Percentiles rank a stretch among this genome's conserved stretches.
Conservation (phyloP, 2,113 vertebrate species). For the Girardinichthys multiradiatus region DNA sequence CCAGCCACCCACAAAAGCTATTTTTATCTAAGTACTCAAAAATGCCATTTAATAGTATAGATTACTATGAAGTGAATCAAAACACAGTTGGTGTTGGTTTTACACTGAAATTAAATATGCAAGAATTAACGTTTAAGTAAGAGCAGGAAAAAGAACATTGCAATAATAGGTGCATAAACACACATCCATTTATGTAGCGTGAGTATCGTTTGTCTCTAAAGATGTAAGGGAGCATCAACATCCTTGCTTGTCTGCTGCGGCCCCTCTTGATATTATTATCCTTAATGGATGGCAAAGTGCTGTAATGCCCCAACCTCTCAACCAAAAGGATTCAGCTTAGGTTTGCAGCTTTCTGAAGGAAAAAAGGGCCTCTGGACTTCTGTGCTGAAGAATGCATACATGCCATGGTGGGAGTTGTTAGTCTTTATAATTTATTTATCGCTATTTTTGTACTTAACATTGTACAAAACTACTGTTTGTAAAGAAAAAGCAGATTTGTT, state of each 20-base stretch:
- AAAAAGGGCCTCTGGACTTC: slow-evolving; percentile 51
- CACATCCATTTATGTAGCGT: not conserved
- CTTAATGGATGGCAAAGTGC: slow-evolving; percentile 72
- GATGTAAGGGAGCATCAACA: slow-evolving; percentile 15
- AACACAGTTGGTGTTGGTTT: not conserved
- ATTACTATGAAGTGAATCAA: not conserved
- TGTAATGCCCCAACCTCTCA: slow-evolving; percentile 70
- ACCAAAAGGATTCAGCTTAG: slow-evolving; percentile 66
- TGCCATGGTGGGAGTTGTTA: slow-evolving; percentile 4
- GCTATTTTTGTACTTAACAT: not conserved
- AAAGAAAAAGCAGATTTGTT: not conserved
- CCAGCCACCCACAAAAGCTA: not conserved
- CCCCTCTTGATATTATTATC: slow-evolving; percentile 44
- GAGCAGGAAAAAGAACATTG: not conserved
- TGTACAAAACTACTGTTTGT: not conserved
- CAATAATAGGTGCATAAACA: slow-evolving; percentile 1
- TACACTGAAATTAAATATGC: not conserved
- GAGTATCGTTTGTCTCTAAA: slow-evolving; percentile 6
- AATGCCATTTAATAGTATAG: not conserved
- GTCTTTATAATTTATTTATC: slow-evolving; percentile 3
- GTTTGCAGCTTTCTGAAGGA: slow-evolving; percentile 63
- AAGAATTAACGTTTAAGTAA: not conserved
- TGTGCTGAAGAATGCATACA: slow-evolving; percentile 41
- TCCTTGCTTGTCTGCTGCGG: slow-evolving; percentile 36
- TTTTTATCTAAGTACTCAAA: not conserved